Percentiles rank a stretch among this genome's conserved stretches.
Conservation (phyloP, 2,113 vertebrate genomes). For the Gavialis gangeticus region DNA sequence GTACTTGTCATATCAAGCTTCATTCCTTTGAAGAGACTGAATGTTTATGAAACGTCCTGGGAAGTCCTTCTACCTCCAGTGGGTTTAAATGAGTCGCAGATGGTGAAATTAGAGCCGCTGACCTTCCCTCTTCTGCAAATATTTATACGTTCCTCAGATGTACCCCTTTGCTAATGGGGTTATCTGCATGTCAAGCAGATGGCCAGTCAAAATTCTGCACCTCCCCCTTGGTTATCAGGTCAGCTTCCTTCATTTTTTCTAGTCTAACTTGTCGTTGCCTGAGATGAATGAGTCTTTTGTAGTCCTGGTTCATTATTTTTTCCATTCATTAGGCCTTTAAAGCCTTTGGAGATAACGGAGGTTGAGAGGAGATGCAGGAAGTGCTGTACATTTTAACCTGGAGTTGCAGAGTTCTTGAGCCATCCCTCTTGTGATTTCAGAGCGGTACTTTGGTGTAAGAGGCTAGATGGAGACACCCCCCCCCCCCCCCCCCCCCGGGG, state of each 20-base stretch:
- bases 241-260: neutral
- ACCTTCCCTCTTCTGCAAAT: neutral
- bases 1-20: neutral
- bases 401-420: no score
- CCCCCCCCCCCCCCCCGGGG: no score
- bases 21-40: neutral
- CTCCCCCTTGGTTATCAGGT: neutral
- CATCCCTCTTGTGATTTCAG: neutral
- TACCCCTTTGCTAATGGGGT: neutral
- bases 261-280: accelerated
- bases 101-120: neutral
- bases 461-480: neutral
- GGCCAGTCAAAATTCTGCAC: accelerated
- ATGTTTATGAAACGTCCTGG: neutral
- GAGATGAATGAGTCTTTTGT: neutral
- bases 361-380: neutral
- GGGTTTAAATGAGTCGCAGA: neutral
- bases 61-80: neutral
- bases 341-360: neutral
- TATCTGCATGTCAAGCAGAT: neutral
- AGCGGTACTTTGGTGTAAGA: neutral
- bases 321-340: neutral
- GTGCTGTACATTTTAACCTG: neutral
- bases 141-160: neutral
- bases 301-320: neutral